phyloP scores from a whole-genome alignment of 2,797 vertebrate genomes.

The Eidolon dupreanum region DNA sequence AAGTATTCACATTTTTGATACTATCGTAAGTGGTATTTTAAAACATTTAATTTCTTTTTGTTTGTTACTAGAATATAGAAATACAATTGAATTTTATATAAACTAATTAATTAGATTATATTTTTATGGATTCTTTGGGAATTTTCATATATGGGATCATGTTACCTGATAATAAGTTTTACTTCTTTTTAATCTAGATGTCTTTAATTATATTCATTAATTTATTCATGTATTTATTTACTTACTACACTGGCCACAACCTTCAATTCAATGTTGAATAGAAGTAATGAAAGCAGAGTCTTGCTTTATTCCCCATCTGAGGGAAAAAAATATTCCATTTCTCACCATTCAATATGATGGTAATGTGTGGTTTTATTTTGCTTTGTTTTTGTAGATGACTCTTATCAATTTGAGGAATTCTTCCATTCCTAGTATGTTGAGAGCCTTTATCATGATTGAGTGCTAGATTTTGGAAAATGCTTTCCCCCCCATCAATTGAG shows the following conservation, averaged over 20 bases:
- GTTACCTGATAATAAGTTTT: neutral
- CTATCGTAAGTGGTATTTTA: neutral
- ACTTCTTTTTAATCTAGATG: neutral
- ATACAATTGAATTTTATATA: neutral
- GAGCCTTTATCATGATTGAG: neutral
- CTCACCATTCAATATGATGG: neutral
- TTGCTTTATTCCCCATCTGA: neutral
- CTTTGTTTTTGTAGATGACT: neutral
- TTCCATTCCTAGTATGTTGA: neutral
- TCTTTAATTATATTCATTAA: neutral
- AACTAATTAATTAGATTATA: neutral
- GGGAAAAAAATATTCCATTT: neutral
- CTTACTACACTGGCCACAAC: neutral
- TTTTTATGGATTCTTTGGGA: neutral
- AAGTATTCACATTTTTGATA: neutral
- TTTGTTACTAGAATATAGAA: neutral
- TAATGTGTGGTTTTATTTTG: neutral
- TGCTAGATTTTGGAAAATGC: conserved; percentile 12
- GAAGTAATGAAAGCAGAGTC: neutral
- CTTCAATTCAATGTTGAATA: neutral
- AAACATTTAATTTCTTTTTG: neutral
- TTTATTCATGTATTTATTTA: neutral
- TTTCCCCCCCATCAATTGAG: neutral
- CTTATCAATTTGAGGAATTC: neutral
- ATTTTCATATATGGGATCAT: neutral